Base-by-base conservation (phyloP, 2,113 vertebrate species). In the Calcarius ornatus region DNA sequence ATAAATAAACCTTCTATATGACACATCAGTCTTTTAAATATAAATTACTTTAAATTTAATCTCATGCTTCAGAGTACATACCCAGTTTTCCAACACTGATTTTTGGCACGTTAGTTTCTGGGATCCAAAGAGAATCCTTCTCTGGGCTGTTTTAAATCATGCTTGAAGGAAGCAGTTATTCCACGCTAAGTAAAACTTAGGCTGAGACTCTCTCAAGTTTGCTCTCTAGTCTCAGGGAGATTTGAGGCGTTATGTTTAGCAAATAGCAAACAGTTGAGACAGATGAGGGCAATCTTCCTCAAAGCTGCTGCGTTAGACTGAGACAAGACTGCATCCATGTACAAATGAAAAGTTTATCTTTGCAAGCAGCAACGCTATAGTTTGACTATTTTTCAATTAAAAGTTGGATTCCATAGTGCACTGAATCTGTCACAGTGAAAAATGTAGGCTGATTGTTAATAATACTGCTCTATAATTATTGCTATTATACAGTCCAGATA, bases 351-450 rank as follows among this genome's bases (percentile, higher is more conserved):
- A 86, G 82, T 95, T 96, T 96, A 93, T 95, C 96, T 95, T 90
- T 90, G 72, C 86, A 88, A 90, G 90, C 85, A 93, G 82, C 59
- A 71, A 47, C 22, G 86, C 76, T 90, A 38, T 88, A 94, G 79
- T 92, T 93, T 94, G 88, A 88, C 82, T 96, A 43, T 97, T 96
- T 97, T 96, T 95, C 94, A 95, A 95, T 96, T 96, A 96, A 94
- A 96, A 96, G 59, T 93, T 95, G 83, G 72, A 75, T 95, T 96
- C 96, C 68, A 19, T 86, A 96, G 94, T 80, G 90, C 94, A 88
- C 79, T 94, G 91, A 88, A 91, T 84, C 88, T 94, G 91, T 97
- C 94, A 94, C 91, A 86, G 92, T 95, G 96, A 94, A 95, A 95
- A 95, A 97, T 91, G 91, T 60, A 84, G 91, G 77, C 91, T 93